Percentiles rank a stretch among this genome's conserved stretches.
These are phyloP conservation scores for Lepilemur ruficaudatus DNA, from an alignment of 2,797 vertebrate genomes.

Conservation along the genomic window DNA sequence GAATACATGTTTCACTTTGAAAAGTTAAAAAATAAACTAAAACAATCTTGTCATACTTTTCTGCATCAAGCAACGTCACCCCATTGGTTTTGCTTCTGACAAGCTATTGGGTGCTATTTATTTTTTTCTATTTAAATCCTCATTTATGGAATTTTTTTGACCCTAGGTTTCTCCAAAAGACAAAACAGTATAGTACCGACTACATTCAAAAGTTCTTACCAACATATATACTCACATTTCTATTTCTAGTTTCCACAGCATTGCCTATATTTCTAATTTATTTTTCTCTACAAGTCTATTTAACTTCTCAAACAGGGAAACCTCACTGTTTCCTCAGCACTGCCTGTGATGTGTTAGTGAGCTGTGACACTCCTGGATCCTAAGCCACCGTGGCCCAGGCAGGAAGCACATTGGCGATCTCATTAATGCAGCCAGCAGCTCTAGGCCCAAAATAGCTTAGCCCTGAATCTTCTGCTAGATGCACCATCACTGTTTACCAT, in stretches of 20 bases:
- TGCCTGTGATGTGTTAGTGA: not conserved
- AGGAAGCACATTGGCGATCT: not conserved
- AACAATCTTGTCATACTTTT: not conserved
- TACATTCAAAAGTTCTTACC: not conserved
- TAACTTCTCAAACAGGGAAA: not conserved
- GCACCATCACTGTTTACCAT: not conserved
- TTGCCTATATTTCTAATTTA: not conserved
- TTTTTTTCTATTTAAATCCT: not conserved
- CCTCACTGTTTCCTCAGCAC: not conserved
- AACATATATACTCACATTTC: not conserved
- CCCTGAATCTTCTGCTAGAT: not conserved
- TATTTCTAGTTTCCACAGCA: not conserved
- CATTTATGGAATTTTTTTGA: not conserved
- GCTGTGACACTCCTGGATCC: not conserved
- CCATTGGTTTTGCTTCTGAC: not conserved
- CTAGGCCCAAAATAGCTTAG: not conserved
- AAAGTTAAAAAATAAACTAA: not conserved
- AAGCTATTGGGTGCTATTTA: not conserved
- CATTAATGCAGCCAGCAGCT: not conserved
- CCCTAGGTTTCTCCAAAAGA: not conserved
- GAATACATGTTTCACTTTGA: not conserved
- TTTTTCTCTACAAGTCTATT: not conserved
- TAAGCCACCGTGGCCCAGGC: too few species aligned
- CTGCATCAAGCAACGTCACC: not conserved
- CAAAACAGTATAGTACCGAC: not conserved